These are phyloP conservation scores for Corapipo altera DNA, from an alignment of 2,113 vertebrate genomes.

Conservation along the genomic window DNA sequence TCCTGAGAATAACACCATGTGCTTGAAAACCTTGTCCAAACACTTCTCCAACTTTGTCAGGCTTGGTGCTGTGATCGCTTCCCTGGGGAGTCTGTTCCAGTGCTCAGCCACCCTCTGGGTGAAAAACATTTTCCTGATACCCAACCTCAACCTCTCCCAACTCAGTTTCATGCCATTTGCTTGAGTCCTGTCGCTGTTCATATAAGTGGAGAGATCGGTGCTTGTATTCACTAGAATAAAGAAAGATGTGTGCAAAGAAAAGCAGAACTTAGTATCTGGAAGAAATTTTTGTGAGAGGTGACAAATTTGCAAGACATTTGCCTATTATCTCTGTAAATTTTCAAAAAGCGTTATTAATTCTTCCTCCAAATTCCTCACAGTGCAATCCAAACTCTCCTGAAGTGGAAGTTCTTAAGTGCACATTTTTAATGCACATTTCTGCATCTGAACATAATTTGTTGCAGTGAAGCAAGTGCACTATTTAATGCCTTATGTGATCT, in stretches of 20 bases:
- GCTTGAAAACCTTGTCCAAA: not conserved
- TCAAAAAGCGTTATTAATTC: not conserved
- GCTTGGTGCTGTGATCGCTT: not conserved
- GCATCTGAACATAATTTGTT: not conserved
- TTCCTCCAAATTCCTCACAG: not conserved
- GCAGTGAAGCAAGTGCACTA: not conserved
- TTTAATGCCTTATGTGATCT: not conserved
- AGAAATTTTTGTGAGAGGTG: not conserved
- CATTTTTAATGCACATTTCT: not conserved
- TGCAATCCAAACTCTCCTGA: not conserved
- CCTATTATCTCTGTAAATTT: not conserved
- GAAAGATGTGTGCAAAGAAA: not conserved
- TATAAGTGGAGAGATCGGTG: not conserved
- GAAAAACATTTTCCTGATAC: not conserved
- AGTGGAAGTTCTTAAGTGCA: not conserved
- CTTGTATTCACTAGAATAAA: not conserved
- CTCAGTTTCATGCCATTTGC: not conserved
- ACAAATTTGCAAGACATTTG: not conserved
- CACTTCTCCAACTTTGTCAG: not conserved
- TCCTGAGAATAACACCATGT: not conserved
- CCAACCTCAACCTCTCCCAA: not conserved
- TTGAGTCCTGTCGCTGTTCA: not conserved
- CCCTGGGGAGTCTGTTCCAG: not conserved
- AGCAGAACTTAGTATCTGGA: not conserved
- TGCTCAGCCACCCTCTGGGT: not conserved